These are phyloP conservation scores for Cecropterus lyciades DNA, from an alignment of 1,140 invertebrate genomes.

Conservation along the genomic window DNA sequence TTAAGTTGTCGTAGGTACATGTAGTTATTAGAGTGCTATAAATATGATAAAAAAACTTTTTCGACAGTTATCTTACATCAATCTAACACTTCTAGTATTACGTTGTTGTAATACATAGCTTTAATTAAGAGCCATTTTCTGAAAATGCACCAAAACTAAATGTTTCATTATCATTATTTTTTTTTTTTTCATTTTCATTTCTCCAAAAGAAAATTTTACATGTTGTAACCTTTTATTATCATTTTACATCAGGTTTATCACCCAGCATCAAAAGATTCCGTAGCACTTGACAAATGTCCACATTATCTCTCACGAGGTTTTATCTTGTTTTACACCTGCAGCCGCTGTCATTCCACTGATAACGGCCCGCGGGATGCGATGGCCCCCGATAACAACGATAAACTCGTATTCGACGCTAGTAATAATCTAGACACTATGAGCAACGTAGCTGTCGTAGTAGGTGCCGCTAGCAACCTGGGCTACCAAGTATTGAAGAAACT, in stretches of 20 bases:
- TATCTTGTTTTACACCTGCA: constrained; percentile 42
- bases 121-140: too few relatives aligned
- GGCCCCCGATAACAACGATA: constrained; percentile 65
- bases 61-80: constrained; percentile 9
- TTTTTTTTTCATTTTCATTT: too few relatives aligned
- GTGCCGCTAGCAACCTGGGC: constrained; percentile 71
- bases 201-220: neutral
- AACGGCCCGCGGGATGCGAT: constrained; percentile 60
- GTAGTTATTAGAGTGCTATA: too few relatives aligned
- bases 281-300: constrained; percentile 36
- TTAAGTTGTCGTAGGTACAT: too few relatives aligned
- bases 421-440: constrained; percentile 60
- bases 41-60: constrained; percentile 10
- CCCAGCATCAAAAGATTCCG: constrained; percentile 12
- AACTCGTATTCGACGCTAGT: constrained; percentile 52
- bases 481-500: constrained; percentile 74
- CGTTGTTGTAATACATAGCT: neutral
- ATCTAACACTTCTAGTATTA: neutral
- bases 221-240: too few relatives aligned
- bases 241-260: neutral
- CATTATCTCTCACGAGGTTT: constrained; percentile 46
- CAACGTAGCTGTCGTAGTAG: constrained; percentile 70
- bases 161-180: too few relatives aligned
- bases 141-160: too few relatives aligned
- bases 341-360: constrained; percentile 54